Percentiles rank a stretch among this genome's conserved stretches.
Conservation (phyloP, 2,797 vertebrate genomes). For the Monodelphis domestica region DNA sequence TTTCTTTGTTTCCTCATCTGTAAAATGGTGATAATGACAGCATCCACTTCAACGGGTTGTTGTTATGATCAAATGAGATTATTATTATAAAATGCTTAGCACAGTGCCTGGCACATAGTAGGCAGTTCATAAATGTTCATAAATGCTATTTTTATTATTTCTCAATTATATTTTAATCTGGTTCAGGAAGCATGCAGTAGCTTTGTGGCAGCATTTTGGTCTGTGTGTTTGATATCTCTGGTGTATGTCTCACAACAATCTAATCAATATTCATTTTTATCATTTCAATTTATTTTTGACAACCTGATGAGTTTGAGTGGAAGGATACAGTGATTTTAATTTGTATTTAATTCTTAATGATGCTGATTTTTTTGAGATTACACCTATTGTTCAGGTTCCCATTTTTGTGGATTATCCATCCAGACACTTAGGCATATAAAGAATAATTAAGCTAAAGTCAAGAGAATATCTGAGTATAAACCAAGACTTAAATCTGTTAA, state of each 20-base stretch:
- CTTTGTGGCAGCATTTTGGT: not conserved
- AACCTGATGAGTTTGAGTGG: not conserved
- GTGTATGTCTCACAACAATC: not conserved
- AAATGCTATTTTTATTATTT: not conserved
- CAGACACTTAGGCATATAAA: not conserved
- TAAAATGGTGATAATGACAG: not conserved
- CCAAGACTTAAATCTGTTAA: not conserved
- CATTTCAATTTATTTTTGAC: not conserved
- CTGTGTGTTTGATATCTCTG: not conserved
- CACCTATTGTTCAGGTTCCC: not conserved
- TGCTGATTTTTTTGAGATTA: not conserved
- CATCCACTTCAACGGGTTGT: not conserved
- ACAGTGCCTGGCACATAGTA: not conserved
- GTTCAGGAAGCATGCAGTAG: not conserved
- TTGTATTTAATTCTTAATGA: not conserved
- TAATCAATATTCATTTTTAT: not conserved
- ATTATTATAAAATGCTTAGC: not conserved
- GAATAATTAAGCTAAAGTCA: not conserved
- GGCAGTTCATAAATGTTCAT: not conserved
- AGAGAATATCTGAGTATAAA: not conserved
- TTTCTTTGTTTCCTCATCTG: not conserved
- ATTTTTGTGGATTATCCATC: not conserved
- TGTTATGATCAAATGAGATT: not conserved
- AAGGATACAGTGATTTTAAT: not conserved
- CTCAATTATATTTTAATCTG: not conserved